These are phyloP conservation scores for Crepidodera aurea DNA, from an alignment of 2,888 invertebrate genomes.

Conservation along the genomic window DNA sequence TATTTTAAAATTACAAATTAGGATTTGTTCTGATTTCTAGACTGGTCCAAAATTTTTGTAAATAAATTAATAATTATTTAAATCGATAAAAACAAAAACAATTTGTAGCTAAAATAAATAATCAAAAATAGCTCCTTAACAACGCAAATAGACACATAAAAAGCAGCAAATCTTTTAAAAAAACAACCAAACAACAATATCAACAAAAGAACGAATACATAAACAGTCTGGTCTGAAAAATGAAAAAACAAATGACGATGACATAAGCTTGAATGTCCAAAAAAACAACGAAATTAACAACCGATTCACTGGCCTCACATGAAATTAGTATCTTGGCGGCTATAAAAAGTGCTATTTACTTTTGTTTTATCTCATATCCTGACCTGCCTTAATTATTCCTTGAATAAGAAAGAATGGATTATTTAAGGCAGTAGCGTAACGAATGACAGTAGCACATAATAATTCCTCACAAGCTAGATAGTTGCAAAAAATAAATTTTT, in stretches of 20 bases:
- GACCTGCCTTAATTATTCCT: slow-evolving; percentile 43
- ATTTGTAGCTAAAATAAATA: no score
- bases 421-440: slow-evolving; percentile 22
- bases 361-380: slow-evolving; percentile 36
- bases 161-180: no score
- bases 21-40: no score
- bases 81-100: no score
- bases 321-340: slow-evolving; percentile 38
- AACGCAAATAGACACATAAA: no score
- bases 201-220: neutral
- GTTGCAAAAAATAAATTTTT: no score
- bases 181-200: neutral
- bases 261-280: slow-evolving; percentile 25
- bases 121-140: no score
- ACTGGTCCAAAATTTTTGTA: no score
- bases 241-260: slow-evolving; percentile 16
- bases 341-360: slow-evolving; percentile 40
- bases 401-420: slow-evolving; percentile 34
- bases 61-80: no score
- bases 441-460: no score
- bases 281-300: slow-evolving; percentile 35
- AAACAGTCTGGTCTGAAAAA: slow-evolving; percentile 1
- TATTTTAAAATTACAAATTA: no score
- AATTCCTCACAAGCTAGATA: no score
- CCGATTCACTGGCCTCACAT: slow-evolving; percentile 29